Base-by-base conservation (phyloP, 2,888 invertebrate species). In the Agrilus cyanescens region DNA sequence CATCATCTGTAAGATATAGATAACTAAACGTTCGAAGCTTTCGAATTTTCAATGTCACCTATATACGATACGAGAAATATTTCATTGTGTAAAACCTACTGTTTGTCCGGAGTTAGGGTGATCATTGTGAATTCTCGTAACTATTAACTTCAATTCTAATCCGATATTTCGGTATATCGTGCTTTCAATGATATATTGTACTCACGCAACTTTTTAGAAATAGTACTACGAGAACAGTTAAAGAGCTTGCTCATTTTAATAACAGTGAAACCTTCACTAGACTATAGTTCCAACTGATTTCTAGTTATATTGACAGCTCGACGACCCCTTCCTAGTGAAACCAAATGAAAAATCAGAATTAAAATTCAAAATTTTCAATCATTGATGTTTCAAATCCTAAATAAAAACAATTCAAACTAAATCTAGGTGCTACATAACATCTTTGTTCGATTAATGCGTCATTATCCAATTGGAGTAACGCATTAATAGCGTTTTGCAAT, bases 271-370 rank as follows among this genome's bases (percentile, higher is more conserved):
- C 41, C 41, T 36, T 35, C 16, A 36, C 35, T 36, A 36, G 35
- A 41, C 4, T 35, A 12, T 15, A 41, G 30, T 41, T 12, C 30
- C 14, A 41, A 13, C 13, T 41, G 41, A n/a, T 32, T 36, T 6
- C 30, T 30, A 15, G 14, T 20, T 25, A 41, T 36, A 15, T 35
- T 14, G 8, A 35, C 12, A 5, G 30, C 25, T 12, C 29, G 36
- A 30, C 41, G 41, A 29, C 41, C 41, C 33, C 15, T 40, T 20
- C 40, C 40, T 40, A 13, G n/a, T n/a, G n/a, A n/a, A n/a, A n/a
- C n/a, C n/a, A 40, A 40, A 32, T 32, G 3, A 18, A 18, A 18
- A 18, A 18, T 18, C 3, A 18, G 3, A 18, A 18, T 18, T n/a
- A 5, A 18, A 18, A 4, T 18, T 18, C 18, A 18, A 18, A 3